Evolutionary conservation across 2,888 invertebrate genomes (phyloP), one percentile per base, ranked within the genome.

Genomic region (Bibio marci): DNA sequence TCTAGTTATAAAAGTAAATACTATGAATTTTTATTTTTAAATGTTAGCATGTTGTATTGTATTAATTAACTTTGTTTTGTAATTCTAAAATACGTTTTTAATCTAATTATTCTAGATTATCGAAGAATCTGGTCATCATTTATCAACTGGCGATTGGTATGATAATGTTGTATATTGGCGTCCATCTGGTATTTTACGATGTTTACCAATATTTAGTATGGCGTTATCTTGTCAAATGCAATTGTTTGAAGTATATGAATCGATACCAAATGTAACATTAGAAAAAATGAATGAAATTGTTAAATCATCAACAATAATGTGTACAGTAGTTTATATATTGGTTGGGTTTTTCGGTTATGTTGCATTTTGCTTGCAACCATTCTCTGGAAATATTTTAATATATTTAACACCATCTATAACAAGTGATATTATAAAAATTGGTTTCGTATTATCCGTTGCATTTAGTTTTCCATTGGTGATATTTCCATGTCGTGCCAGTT

Each of bases 201-300:
- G 91, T 56, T 67, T 95, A 46, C 97, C 97, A 1, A 95, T 97
- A 49, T 90, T 95, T 62, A 83, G 91, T 11, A 88, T 95, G 82
- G 92, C 95, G 0, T 67, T 95, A 39, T 91, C 90, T 46, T 97
- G 97, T 63, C 97, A 97, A 65, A 91, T 94, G 77, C 90, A 90
- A 62, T 62, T 91, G 26, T 91, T 91, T 61, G 90, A 92, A 58
- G 83, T 97, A 47, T 91, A 91, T 56, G 90, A 91, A 50, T 80
- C 83, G 1, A 67, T 92, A 34, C 82, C 86, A 1, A 87, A 88
- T 47, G 77, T 86, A 7, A 82, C 87, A 1, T 59, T 92, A 33
- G 86, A 87, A 48, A 83, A 83, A 57, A 85, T 95, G 75, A 90
- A 88, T 54, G 63, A 71, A 40, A 80, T 95, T 28, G 82, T 94